Evolutionary conservation across 2,888 invertebrate genomes (phyloP).

Genomic region (Athalia circularis): DNA sequence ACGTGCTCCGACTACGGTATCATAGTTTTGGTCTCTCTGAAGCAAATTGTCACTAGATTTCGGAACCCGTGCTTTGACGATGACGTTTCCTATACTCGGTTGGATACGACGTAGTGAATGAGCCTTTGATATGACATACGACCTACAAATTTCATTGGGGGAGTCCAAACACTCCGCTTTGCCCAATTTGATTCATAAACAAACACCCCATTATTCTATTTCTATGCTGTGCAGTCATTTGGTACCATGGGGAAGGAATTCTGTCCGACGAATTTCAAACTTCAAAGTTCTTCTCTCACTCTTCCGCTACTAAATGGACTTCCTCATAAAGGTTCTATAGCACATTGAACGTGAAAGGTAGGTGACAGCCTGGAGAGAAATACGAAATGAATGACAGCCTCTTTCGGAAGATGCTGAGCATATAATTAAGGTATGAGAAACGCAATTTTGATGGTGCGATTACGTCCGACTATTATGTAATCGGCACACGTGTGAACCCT

Average conservation of each 20-base stretch:
- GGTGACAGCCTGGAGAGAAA: too few species aligned
- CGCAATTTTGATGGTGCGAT: not conserved
- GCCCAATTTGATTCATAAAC: conserved; percentile 7
- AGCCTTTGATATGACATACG: conserved; percentile 20
- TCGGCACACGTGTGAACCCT: too few species aligned
- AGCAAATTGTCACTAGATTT: not conserved
- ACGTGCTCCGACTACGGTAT: not conserved
- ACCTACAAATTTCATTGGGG: conserved; percentile 13
- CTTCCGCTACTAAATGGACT: too few species aligned
- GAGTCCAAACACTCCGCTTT: conserved; percentile 2
- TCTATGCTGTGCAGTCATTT: not conserved
- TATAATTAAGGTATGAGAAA: not conserved
- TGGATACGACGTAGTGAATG: conserved; percentile 10
- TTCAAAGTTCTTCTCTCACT: too few species aligned
- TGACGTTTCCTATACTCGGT: not conserved
- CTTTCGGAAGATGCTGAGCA: not conserved
- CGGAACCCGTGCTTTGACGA: conserved; percentile 7
- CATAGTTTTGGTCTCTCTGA: not conserved
- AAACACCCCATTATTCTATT: not conserved
- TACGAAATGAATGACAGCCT: not conserved
- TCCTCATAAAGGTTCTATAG: too few species aligned
- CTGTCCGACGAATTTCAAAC: too few species aligned
- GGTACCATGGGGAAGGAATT: not conserved
- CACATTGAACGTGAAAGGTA: too few species aligned
- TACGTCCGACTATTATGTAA: too few species aligned